Percentiles rank a stretch among this genome's conserved stretches.
phyloP scores from a whole-genome alignment of 1,140 invertebrate genomes.

The Formica selysi region DNA sequence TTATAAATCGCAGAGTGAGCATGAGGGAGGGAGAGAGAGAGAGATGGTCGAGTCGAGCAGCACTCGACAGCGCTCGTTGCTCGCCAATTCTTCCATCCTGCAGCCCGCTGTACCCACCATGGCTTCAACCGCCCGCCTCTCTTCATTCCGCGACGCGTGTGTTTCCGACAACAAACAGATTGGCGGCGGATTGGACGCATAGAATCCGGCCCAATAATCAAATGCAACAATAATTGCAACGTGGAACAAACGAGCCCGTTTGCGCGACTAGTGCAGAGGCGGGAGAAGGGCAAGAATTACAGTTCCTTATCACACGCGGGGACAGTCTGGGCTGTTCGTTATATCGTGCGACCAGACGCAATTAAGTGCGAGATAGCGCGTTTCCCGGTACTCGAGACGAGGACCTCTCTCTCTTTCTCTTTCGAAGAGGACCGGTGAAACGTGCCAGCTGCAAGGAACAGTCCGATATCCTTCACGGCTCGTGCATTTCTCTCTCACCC shows the following conservation, averaged over 20 bases:
- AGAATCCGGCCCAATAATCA: constrained; percentile 32
- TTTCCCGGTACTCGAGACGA: constrained; percentile 30
- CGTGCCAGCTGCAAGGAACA: constrained; percentile 69
- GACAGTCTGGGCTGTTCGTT: constrained; percentile 46
- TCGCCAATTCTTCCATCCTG: background rate
- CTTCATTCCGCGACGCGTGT: background rate
- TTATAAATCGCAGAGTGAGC: too few species aligned
- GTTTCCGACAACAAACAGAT: constrained; percentile 45
- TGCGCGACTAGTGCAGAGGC: background rate
- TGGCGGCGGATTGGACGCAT: background rate
- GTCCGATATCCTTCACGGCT: constrained; percentile 70
- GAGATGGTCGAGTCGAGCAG: background rate
- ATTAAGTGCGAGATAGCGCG: constrained; percentile 68
- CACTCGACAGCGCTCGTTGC: background rate
- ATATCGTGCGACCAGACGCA: constrained; percentile 73
- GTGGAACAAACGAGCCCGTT: constrained; percentile 1
- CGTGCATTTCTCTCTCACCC: constrained; percentile 12
- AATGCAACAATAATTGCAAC: constrained; percentile 54
- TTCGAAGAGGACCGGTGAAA: constrained; percentile 32
- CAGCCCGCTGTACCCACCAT: background rate
- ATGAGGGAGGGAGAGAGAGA: too few species aligned
- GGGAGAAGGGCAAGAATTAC: background rate
- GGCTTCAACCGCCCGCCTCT: background rate
- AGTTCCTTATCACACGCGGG: constrained; percentile 66
- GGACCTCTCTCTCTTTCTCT: constrained; percentile 4